Evolutionary conservation across 2,113 vertebrate genomes (phyloP), one percentile per base, ranked within the genome.

Genomic region (Hyperoodon ampullatus): DNA sequence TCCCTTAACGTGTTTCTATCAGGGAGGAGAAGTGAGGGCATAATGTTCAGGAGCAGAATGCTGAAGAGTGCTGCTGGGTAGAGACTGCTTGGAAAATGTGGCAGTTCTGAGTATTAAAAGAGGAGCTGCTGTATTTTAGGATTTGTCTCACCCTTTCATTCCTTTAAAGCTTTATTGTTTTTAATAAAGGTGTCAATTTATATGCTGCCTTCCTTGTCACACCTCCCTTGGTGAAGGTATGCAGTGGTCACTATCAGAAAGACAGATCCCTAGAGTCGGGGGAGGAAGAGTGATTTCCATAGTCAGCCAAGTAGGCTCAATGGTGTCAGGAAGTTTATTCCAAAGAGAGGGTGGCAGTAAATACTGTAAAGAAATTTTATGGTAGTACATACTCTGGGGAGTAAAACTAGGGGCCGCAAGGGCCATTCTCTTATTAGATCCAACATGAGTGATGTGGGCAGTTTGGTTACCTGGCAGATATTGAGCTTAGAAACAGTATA

Each of bases 381-480:
- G 50, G 53, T 12, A n/a, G 30, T 80, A 60, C n/a, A 53, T 60
- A 81, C 5, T 39, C 50, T 24, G 23, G 26, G 44, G 53, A 89
- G 14, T 75, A 65, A 84, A 90, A 85, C 75, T 95, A 11, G 24
- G 16, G 26, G 14, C n/a, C 2, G 6, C 12, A 35, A 39, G n/a
- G 60, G 66, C 11, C 42, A 44, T 63, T 39, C 47, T 44, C 53
- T 87, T 75, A 74, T 77, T 74, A 94, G 24, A 92, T 90, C 42
- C 65, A 95, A 96, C 53, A 58, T 53, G 87, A 92, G 53, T 87
- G 78, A 88, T 44, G 26, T 44, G 21, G 53, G 74, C 55, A 84
- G 66, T 88, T 91, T 94, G 85, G 58, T 90, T 87, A 90, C 63
- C 50, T 96, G 77, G 88, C 85, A 96, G 75, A 97, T 88, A 95